phyloP scores from a whole-genome alignment of 2,888 invertebrate genomes.

The Thera britannica region DNA sequence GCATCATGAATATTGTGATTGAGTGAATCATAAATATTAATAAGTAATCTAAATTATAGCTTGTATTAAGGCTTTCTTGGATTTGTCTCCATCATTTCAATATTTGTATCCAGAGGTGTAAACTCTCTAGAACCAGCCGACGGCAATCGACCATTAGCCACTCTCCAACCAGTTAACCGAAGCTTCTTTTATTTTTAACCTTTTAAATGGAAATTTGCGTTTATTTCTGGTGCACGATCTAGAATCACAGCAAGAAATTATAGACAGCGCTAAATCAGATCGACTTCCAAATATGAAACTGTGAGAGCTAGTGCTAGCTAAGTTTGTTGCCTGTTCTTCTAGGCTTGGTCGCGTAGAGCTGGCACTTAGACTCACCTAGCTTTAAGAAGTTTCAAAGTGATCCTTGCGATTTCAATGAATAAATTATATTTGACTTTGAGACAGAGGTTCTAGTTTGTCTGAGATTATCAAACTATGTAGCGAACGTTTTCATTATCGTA shows the following conservation, averaged over 20 bases:
- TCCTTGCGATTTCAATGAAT: too few species aligned
- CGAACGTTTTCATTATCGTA: too few species aligned
- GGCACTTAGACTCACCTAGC: too few species aligned
- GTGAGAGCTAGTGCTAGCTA: not conserved
- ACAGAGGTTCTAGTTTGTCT: too few species aligned
- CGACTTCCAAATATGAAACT: conserved; percentile 13
- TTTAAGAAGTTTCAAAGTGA: too few species aligned
- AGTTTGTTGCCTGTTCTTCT: too few species aligned
- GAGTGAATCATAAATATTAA: not conserved
- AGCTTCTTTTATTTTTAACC: conserved; percentile 36
- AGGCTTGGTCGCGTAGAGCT: too few species aligned
- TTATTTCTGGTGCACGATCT: conserved; percentile 35
- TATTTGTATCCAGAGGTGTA: conserved; percentile 10
- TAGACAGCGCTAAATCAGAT: conserved; percentile 17
- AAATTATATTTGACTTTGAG: too few species aligned
- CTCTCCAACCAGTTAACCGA: conserved; percentile 35
- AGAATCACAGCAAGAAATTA: conserved; percentile 23
- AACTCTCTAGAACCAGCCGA: conserved; percentile 7
- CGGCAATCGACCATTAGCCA: conserved; percentile 26
- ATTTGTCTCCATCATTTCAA: not conserved
- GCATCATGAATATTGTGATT: not conserved
- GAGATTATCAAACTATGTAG: too few species aligned
- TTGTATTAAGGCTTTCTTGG: not conserved
- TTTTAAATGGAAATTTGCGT: conserved; percentile 27
- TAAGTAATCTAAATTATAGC: not conserved